A percentile compares a stretch with the other conserved stretches of the same genome.
phyloP scores from a whole-genome alignment of 2,797 vertebrate species.

The Hapalemur alaotrensis region DNA sequence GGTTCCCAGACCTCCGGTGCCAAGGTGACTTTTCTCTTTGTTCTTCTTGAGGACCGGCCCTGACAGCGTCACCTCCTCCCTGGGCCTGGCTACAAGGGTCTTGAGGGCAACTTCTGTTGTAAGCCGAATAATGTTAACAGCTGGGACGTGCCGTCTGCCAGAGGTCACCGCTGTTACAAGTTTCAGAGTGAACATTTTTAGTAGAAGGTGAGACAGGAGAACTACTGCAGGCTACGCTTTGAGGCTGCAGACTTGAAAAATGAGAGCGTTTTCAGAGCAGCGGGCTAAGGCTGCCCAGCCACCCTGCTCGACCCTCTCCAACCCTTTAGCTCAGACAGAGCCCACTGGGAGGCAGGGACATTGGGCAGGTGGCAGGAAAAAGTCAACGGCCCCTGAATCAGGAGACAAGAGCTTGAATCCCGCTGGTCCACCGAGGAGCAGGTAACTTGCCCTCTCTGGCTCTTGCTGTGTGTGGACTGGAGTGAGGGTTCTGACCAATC shows the following conservation, averaged over 20 bases:
- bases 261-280: neutral
- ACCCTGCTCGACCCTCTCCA: neutral
- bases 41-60: neutral
- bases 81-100: neutral
- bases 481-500: neutral
- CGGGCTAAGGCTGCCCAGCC: neutral
- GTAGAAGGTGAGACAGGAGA: constrained; percentile 36
- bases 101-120: constrained; percentile 53
- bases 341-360: neutral
- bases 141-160: constrained; percentile 25
- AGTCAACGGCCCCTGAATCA: neutral
- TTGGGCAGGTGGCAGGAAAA: neutral
- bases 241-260: constrained; percentile 58
- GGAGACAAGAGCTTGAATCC: neutral
- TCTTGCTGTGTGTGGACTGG: too few species aligned
- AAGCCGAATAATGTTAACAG: constrained; percentile 54
- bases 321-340: neutral
- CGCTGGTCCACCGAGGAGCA: neutral
- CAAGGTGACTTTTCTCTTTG: constrained; percentile 45
- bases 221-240: constrained; percentile 38
- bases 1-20: constrained; percentile 11
- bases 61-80: constrained; percentile 45
- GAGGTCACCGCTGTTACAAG: constrained; percentile 56
- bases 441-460: neutral
- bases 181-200: constrained; percentile 63